Evolutionary conservation across 2,113 vertebrate genomes (phyloP), one percentile per base, ranked within the genome.

Genomic region (Mellivora capensis): DNA sequence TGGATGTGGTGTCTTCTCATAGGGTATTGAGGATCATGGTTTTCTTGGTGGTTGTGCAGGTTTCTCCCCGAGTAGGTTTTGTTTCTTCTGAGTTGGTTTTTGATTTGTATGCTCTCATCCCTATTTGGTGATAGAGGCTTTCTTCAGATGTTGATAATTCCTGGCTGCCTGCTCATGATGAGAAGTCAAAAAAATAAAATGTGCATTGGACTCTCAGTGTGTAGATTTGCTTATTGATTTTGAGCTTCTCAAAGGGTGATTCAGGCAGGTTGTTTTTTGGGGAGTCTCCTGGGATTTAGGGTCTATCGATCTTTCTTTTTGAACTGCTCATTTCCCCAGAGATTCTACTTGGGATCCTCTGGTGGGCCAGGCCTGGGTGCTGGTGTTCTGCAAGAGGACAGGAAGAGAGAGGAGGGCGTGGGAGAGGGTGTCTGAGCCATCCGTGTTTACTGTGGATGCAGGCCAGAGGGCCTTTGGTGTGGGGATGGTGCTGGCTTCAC

Each of bases 401-500:
- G 1, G 18, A 18, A 34, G 18, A 76, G 54, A 29, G 12, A 25
- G 14, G 14, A 23, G 67, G 3, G 64, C 12, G 8, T 61, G 71
- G 71, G 84, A 62, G 29, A 37, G 59, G 39, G 6, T 7, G 34
- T 62, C 54, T 61, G 27, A 52, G 54, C 42, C 5, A 0, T 34
- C 77, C 8, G 20, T 20, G 27, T 49, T 61, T 47, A 20, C 27
- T 52, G 3, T 29, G 39, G n/a, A 27, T 37, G 37, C 7, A 23
- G 52, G 44, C 1, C 12, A 0, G 37, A 15, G 4, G 21, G 34
- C 31, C 71, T 77, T 77, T 47, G 21, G 49, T 85, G 47, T 93
- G 42, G 12, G 81, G 17, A 23, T 1, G 13, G 42, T 62, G 13
- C 64, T 0, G 37, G 12, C 17, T 31, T 82, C 1, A 0, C 47